Percentiles rank a stretch among this genome's conserved stretches.
phyloP scores from a whole-genome alignment of 2,888 invertebrate genomes.

The Melanotus villosus region DNA sequence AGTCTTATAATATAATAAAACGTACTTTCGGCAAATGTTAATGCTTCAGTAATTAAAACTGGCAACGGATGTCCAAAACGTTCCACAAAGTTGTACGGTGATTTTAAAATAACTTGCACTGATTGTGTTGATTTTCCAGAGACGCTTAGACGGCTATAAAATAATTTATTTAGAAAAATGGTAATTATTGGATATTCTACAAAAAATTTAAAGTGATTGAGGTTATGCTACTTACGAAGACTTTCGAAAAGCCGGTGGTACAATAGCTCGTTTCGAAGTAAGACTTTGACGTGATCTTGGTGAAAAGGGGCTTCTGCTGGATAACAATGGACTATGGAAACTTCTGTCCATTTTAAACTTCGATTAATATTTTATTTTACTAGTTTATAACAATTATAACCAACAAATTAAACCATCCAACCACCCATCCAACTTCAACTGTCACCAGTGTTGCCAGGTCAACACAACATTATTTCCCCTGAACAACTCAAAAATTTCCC shows the following conservation, averaged over 20 bases:
- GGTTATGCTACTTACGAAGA: conserved; percentile 61
- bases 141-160: conserved; percentile 70
- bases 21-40: conserved; percentile 83
- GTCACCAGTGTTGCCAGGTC: too few relatives aligned
- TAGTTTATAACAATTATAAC: neutral
- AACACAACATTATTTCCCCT: too few relatives aligned
- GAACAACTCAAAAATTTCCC: too few relatives aligned
- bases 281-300: conserved; percentile 60
- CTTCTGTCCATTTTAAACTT: conserved; percentile 54
- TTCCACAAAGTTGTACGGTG: conserved; percentile 82
- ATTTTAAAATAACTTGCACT: conserved; percentile 83
- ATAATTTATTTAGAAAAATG: neutral
- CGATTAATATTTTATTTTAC: neutral
- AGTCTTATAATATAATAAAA: neutral
- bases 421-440: too few relatives aligned
- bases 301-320: conserved; percentile 60
- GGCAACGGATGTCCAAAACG: conserved; percentile 87
- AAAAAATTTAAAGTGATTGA: conserved; percentile 21
- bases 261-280: conserved; percentile 53
- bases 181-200: conserved; percentile 4
- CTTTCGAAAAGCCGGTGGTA: conserved; percentile 61
- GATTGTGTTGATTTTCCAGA: conserved; percentile 77
- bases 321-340: conserved; percentile 47
- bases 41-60: conserved; percentile 89
- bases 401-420: neutral